Base-by-base conservation (phyloP, 2,113 vertebrate genomes). In the Pteropus alecto region DNA sequence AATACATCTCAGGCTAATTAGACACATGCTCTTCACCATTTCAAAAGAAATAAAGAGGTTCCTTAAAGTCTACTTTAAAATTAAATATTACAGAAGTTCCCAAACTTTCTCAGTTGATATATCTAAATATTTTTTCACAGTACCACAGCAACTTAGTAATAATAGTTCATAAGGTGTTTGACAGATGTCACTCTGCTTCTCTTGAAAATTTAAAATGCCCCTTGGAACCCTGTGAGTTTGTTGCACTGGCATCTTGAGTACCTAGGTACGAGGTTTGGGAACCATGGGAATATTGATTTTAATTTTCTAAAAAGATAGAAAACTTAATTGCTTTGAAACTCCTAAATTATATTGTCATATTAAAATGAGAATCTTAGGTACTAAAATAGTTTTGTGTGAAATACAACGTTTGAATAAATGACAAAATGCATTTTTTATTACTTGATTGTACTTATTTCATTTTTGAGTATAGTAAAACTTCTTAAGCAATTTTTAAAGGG, bases 311-410 rank as follows among this genome's bases (percentile, higher is more conserved):
- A 77, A 93, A 85, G 30, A 71, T 35, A 77, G 35, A 41, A 30
- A 83, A 22, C n/a, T 84, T 84, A 84, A 56, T 85, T 85, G 18
- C 19, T 77, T 89, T 89, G 28, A 12, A 24, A 63, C 30, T 89
- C 11, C 58, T 60, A 68, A 60, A 93, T 87, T 87, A 48, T n/a
- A 41, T 73, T 87, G 14, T 82, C 35, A 85, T 14, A 56, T 90
- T 85, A 88, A 30, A 70, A n/a, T 78, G 46, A 61, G 63, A 61
- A 54, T 78, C n/a, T 77, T 84, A 24, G 16, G 5, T 92, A 67
- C 88, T 84, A 71, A 93, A 7, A 84, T 88, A 70, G 51, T 93
- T 89, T 93, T 77, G 22, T 83, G 35, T 82, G 38, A 87, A 87
- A 70, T 58, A 38, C 35, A 70, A 2, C 68, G 22, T 51, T 90